Conservation (phyloP, 2,888 invertebrate species). For the Vesta saturnalis region DNA sequence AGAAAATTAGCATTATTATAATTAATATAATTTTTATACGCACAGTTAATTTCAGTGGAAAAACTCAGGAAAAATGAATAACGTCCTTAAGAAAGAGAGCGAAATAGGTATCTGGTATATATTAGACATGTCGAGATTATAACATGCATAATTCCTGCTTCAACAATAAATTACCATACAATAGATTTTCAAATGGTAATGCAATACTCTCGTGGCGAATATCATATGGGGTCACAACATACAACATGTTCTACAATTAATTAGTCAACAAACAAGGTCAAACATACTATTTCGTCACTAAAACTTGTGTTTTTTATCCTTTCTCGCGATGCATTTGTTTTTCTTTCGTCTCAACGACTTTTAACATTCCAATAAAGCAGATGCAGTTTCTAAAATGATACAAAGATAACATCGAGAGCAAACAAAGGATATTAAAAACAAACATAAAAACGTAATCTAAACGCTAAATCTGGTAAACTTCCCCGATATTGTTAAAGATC, state of each 20-base stretch:
- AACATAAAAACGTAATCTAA: conserved; percentile 21
- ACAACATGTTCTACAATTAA: conserved; percentile 4
- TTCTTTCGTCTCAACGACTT: too few species aligned
- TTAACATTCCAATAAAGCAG: neutral
- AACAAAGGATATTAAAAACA: conserved; percentile 8
- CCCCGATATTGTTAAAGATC: conserved; percentile 38
- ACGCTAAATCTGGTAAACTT: conserved; percentile 40
- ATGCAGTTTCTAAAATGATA: neutral
- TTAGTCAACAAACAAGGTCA: neutral
- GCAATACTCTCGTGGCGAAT: conserved; percentile 5
- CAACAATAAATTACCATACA: conserved; percentile 12
- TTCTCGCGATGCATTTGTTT: too few species aligned
- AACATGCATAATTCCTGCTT: neutral
- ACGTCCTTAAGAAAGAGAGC: too few species aligned
- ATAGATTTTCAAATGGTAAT: conserved; percentile 10
- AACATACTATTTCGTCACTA: too few species aligned
- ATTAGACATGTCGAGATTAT: neutral
- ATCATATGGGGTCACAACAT: conserved; percentile 1
- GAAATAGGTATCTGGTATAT: neutral
- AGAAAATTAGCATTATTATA: too few species aligned
- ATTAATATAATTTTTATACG: too few species aligned
- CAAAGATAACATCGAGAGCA: neutral
- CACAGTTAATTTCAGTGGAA: too few species aligned
- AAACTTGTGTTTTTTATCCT: too few species aligned
- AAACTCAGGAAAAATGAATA: too few species aligned